phyloP scores from a whole-genome alignment of 2,113 vertebrate genomes.

The Ceyx margarethae region DNA sequence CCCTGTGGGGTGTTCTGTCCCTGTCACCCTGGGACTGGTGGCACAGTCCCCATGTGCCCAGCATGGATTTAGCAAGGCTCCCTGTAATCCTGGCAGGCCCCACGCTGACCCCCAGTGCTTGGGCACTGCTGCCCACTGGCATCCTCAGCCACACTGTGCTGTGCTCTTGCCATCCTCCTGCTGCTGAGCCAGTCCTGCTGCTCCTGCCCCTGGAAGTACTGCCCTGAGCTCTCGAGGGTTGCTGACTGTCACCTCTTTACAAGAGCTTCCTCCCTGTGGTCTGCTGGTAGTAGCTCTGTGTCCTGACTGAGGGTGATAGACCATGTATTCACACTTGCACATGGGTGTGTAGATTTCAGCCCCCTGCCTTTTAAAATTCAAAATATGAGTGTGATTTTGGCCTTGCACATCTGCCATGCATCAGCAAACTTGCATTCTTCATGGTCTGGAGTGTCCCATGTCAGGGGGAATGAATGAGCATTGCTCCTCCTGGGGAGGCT shows the following conservation, averaged over 20 bases:
- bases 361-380: neutral
- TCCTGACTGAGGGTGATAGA: neutral
- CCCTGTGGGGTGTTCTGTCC: neutral
- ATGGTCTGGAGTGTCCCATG: neutral
- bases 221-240: neutral
- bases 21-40: neutral
- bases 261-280: neutral
- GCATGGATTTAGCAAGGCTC: conserved; percentile 31
- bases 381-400: neutral
- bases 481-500: neutral
- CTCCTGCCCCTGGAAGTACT: neutral
- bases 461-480: neutral
- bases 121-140: rapidly evolving
- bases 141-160: rapidly evolving
- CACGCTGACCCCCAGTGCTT: neutral
- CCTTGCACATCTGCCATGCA: neutral
- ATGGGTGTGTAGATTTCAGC: neutral
- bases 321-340: neutral
- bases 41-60: neutral
- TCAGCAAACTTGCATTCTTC: neutral
- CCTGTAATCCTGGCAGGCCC: neutral
- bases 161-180: neutral
- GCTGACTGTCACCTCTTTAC: neutral
- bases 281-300: neutral
- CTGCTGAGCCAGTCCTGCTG: neutral